Evolutionary conservation across 1,140 invertebrate genomes (phyloP).

Genomic region (Acromyrmex charruanus): DNA sequence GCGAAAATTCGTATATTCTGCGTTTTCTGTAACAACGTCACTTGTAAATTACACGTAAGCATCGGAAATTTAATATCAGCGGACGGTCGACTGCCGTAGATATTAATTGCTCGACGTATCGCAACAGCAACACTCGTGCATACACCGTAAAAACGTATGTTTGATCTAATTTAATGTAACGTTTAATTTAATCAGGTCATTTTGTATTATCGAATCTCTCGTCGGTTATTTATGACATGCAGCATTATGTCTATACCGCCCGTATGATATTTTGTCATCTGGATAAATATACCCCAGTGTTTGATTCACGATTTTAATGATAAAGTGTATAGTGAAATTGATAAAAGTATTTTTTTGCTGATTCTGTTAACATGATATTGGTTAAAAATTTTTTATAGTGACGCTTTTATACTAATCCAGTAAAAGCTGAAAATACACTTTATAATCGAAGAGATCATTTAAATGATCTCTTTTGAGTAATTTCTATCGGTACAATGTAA

Average conservation of each 20-base stretch:
- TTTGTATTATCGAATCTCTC: slow-evolving; percentile 19
- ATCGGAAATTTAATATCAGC: slow-evolving; percentile 58
- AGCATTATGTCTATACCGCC: slow-evolving; percentile 1
- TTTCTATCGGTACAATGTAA: background rate
- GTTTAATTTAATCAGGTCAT: slow-evolving; percentile 46
- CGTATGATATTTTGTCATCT: slow-evolving; percentile 11
- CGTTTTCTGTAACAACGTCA: slow-evolving; percentile 59
- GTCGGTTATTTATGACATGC: slow-evolving; percentile 47
- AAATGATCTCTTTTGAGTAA: background rate
- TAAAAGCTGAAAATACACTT: background rate
- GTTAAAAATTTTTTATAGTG: background rate
- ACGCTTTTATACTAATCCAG: background rate
- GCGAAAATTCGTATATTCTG: slow-evolving; percentile 60
- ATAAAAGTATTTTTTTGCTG: background rate
- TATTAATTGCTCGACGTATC: slow-evolving; percentile 57
- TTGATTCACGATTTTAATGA: background rate
- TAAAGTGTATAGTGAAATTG: background rate
- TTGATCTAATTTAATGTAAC: slow-evolving; percentile 53
- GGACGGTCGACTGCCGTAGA: slow-evolving; percentile 34
- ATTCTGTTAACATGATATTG: background rate
- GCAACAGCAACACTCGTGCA: background rate
- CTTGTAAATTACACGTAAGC: slow-evolving; percentile 63
- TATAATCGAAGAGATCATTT: no score
- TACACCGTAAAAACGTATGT: slow-evolving; percentile 40
- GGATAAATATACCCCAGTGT: background rate